phyloP scores from a whole-genome alignment of 2,888 invertebrate species.

The Ptycholaimellus sp. region DNA sequence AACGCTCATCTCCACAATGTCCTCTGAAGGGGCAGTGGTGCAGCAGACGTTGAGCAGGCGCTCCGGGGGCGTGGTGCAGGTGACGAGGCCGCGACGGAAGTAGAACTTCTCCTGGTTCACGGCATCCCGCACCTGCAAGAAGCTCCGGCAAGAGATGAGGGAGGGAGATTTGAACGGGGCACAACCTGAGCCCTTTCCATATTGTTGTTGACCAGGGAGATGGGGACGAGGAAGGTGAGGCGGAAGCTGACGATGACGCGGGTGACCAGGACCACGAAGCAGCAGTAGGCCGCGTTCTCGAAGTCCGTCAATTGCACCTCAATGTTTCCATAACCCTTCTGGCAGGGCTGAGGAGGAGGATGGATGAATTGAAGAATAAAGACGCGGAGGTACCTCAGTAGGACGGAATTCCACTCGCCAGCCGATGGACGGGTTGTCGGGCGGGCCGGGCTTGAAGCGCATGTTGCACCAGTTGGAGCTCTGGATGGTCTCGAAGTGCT shows the following conservation, averaged over 20 bases:
- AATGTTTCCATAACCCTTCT: slow-evolving; percentile 6
- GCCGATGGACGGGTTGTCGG: slow-evolving; percentile 67
- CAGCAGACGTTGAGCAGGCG: slow-evolving; percentile 12
- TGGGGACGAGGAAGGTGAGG: slow-evolving; percentile 81
- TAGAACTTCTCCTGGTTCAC: slow-evolving; percentile 60
- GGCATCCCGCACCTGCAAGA: slow-evolving; percentile 73
- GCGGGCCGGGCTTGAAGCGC: slow-evolving; percentile 80
- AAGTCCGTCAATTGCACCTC: slow-evolving; percentile 85
- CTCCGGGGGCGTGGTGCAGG: slow-evolving; percentile 19
- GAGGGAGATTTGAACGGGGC: no score
- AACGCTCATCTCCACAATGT: slow-evolving; percentile 51
- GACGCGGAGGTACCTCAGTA: no score
- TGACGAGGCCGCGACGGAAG: slow-evolving; percentile 49
- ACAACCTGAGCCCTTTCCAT: slow-evolving; percentile 74
- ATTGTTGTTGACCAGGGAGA: slow-evolving; percentile 45
- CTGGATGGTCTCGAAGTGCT: slow-evolving; percentile 62
- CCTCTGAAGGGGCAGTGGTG: slow-evolving; percentile 13
- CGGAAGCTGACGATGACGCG: slow-evolving; percentile 75
- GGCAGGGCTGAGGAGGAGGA: slow-evolving; percentile 3
- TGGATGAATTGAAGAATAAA: slow-evolving; percentile 1
- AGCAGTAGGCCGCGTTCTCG: slow-evolving; percentile 94
- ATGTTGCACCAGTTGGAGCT: slow-evolving; percentile 26
- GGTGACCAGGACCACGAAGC: slow-evolving; percentile 85
- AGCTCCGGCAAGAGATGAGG: no score
- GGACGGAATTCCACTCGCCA: slow-evolving; percentile 99